Percentiles rank a stretch among this genome's conserved stretches.
phyloP scores from a whole-genome alignment of 2,113 vertebrate genomes.

The Syngnathus typhle region DNA sequence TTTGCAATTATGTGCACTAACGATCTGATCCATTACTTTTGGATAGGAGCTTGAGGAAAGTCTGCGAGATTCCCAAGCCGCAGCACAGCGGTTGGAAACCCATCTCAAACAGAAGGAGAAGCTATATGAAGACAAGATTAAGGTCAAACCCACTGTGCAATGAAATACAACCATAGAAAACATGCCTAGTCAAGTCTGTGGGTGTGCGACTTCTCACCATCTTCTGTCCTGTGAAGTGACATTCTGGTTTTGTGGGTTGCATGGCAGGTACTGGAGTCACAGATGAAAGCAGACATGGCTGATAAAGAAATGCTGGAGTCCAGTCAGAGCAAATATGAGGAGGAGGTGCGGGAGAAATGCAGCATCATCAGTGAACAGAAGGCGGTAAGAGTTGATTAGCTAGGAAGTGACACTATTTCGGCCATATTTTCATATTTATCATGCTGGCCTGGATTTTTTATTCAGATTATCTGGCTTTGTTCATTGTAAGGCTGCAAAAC shows the following conservation, averaged over 20 bases:
- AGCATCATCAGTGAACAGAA: slow-evolving; percentile 93
- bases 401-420: slow-evolving; percentile 28
- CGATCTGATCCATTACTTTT: slow-evolving; percentile 7
- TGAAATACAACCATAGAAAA: neutral
- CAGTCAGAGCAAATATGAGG: slow-evolving; percentile 86
- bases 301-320: slow-evolving; percentile 92
- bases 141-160: slow-evolving; percentile 66
- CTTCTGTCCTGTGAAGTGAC: slow-evolving; percentile 38
- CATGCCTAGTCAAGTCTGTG: slow-evolving; percentile 8
- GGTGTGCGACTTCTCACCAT: slow-evolving; percentile 27
- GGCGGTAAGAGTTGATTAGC: slow-evolving; percentile 78
- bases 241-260: slow-evolving; percentile 53
- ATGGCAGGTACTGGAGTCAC: slow-evolving; percentile 86
- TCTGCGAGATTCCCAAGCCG: slow-evolving; percentile 84
- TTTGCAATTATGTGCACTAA: neutral
- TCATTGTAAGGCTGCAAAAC: slow-evolving; percentile 15
- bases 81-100: slow-evolving; percentile 85
- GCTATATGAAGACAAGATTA: slow-evolving; percentile 94
- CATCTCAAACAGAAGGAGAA: slow-evolving; percentile 95
- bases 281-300: slow-evolving; percentile 95
- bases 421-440: slow-evolving; percentile 47
- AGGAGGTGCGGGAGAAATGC: slow-evolving; percentile 90
- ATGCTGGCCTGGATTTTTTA: slow-evolving; percentile 54
- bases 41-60: slow-evolving; percentile 90
- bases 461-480: slow-evolving; percentile 23